These are phyloP conservation scores for Trogon surrucura DNA, from an alignment of 2,113 vertebrate species.

Conservation along the genomic window DNA sequence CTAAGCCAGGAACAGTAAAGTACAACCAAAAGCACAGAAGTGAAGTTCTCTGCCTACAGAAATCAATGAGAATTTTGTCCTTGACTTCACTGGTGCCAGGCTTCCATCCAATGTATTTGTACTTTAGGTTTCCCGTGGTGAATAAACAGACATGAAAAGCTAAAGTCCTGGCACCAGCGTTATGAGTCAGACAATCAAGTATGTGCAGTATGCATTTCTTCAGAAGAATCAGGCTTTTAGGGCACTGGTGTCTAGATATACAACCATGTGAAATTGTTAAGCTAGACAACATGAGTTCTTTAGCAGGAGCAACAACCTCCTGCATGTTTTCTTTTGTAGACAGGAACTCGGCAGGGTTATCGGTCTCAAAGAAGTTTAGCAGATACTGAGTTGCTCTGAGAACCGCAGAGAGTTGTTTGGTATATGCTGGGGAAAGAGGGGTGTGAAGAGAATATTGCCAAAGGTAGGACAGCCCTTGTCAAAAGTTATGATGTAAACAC, in stretches of 20 bases:
- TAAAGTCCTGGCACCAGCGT: not conserved
- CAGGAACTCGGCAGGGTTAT: not conserved
- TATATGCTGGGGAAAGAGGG: not conserved
- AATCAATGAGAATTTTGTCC: slow-evolving; percentile 54
- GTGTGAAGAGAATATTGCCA: not conserved
- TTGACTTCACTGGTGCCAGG: not conserved
- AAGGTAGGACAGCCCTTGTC: not conserved
- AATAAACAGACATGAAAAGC: slow-evolving; percentile 46
- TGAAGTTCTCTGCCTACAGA: slow-evolving; percentile 6
- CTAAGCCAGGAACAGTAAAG: slow-evolving; percentile 20
- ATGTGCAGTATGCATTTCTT: slow-evolving; percentile 29
- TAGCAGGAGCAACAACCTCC: not conserved
- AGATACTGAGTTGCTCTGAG: not conserved
- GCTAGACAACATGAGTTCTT: not conserved
- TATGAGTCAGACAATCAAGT: slow-evolving; percentile 44
- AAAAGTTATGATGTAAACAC: not conserved
- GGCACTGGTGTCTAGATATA: not conserved
- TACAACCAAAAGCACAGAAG: slow-evolving; percentile 26
- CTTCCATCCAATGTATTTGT: slow-evolving; percentile 32
- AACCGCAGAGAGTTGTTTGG: not conserved
- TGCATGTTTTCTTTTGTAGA: not conserved
- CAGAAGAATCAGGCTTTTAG: not conserved
- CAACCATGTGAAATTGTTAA: not conserved
- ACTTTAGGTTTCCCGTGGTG: slow-evolving; percentile 45
- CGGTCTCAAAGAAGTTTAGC: not conserved